Base-by-base conservation (phyloP, 23 tunicate species). In the Phallusia fumigata region DNA sequence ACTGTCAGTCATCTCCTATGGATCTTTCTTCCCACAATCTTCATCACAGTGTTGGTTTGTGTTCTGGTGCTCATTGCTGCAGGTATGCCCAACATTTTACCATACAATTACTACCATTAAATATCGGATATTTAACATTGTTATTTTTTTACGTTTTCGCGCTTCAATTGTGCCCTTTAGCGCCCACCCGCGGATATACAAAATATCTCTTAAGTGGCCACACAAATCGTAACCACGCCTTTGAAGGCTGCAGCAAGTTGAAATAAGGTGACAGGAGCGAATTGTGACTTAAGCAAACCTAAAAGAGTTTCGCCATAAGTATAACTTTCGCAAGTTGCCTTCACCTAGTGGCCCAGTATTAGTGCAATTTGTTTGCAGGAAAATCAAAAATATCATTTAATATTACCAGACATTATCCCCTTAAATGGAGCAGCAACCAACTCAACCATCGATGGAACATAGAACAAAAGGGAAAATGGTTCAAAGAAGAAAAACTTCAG, bases 1-100 rank as follows among this genome's bases (percentile, higher is more conserved):
- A 30, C 80, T 32, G 12, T 74, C 30, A 82, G 90, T 36, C 83
- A 80, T 33, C 28, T 86, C 19, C 75, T 86, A 18, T 86, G 90
- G 73, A 31, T 86, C 18, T 30, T 65, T 19, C 52, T 86, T 5
- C 90, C 90, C 18, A 86, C 90, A 33, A 31, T 83, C 30, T 0
- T 83, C 28, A 30, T 47, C 65, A 83, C 86, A 21, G 72, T 74
- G 69, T 24, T 58, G 26, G 28, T 58, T 21, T 58, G 69, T 16
- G 28, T 58, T 1, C 16, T 58, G 26, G 3, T 58, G 16, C 28
- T 58, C 1, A 58, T 58, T 21, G 69, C 69, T 24, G 69, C 69
- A 58, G 69, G 69, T 58, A 21, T 13, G 69, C 69, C 28, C 8
- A 13, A 58, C 28, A 6, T 58, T 24, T 22, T 58, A 58, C 69